phyloP scores from a whole-genome alignment of 2,113 vertebrate genomes.

The Protobothrops flavoviridis region DNA sequence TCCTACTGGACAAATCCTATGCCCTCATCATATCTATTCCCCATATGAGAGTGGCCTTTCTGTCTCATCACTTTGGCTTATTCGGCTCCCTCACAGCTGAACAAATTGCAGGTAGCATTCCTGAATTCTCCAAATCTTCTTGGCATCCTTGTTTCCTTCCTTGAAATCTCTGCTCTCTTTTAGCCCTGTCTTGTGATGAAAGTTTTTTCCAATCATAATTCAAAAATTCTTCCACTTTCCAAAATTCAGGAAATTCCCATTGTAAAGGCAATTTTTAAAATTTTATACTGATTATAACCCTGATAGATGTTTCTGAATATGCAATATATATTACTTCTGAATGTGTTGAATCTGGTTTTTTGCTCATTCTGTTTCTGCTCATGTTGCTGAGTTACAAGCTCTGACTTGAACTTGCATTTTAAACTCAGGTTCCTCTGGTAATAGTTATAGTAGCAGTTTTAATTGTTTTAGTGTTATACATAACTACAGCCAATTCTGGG shows the following conservation, averaged over 20 bases:
- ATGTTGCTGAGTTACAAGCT: not conserved
- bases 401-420: not conserved
- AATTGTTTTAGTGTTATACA: not conserved
- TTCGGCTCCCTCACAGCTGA: not conserved
- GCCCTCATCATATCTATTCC: not conserved
- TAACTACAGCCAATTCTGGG: not conserved
- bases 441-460: not conserved
- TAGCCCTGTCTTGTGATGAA: not conserved
- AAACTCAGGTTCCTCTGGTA: not conserved
- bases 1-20: not conserved
- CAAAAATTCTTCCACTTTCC: not conserved
- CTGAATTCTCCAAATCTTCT: not conserved
- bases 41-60: not conserved
- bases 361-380: not conserved
- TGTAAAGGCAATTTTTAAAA: not conserved
- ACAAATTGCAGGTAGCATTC: not conserved
- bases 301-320: not conserved
- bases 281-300: not conserved
- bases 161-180: not conserved
- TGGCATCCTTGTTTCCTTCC: not conserved
- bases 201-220: not conserved
- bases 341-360: not conserved
- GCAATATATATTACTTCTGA: not conserved
- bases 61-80: not conserved
- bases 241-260: not conserved